A percentile compares a stretch with the other conserved stretches of the same genome.
phyloP scores from a whole-genome alignment of 1,140 invertebrate species.

The Ruditapes philippinarum region DNA sequence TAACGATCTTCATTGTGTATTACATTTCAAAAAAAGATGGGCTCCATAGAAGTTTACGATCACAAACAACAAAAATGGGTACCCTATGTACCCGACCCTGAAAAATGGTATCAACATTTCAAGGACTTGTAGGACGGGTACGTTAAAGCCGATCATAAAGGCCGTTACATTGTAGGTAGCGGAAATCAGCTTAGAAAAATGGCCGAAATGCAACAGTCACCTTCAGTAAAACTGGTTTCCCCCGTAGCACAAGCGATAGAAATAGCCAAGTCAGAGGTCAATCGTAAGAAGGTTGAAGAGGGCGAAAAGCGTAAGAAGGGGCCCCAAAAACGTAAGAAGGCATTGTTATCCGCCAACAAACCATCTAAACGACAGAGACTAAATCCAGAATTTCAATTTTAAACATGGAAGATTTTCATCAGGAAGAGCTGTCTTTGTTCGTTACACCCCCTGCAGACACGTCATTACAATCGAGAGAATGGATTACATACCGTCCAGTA shows the following conservation, averaged over 20 bases:
- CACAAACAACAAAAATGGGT: background rate
- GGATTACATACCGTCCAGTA: slow-evolving; percentile 55
- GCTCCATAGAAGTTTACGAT: slow-evolving; percentile 22
- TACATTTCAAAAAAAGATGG: slow-evolving; percentile 19
- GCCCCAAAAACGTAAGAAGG: background rate
- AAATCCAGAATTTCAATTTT: background rate
- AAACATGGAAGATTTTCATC: background rate
- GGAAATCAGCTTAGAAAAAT: background rate
- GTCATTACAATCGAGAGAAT: slow-evolving; percentile 23
- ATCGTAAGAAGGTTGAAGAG: background rate
- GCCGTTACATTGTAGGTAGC: slow-evolving; percentile 55
- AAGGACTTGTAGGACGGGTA: slow-evolving; percentile 15
- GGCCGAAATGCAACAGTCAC: background rate
- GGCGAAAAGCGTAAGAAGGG: background rate
- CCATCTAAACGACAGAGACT: background rate
- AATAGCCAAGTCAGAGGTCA: slow-evolving; percentile 33
- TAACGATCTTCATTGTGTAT: slow-evolving; percentile 16
- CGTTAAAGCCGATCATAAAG: slow-evolving; percentile 54
- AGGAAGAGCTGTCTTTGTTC: slow-evolving; percentile 52
- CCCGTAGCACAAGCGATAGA: background rate
- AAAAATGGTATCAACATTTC: background rate
- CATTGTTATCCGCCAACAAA: background rate
- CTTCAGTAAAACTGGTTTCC: slow-evolving; percentile 39
- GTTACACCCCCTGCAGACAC: slow-evolving; percentile 26
- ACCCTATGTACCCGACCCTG: background rate